phyloP scores from a whole-genome alignment of 1,140 invertebrate genomes.

The Sinonovacula constricta region DNA sequence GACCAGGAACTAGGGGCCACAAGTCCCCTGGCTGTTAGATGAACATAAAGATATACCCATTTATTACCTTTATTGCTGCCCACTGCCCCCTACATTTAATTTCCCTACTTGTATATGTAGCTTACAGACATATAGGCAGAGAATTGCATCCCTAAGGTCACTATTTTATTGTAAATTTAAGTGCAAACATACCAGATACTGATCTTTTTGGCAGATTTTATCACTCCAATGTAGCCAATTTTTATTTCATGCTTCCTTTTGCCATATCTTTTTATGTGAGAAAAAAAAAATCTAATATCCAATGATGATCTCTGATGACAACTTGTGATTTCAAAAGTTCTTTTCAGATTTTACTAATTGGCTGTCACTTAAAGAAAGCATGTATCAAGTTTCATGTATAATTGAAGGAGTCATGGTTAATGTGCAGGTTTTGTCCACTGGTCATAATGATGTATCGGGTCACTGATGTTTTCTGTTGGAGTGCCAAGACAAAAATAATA shows the following conservation, averaged over 20 bases:
- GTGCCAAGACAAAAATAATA: no score
- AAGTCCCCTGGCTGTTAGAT: constrained; percentile 33
- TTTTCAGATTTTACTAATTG: constrained; percentile 21
- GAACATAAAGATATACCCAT: constrained; percentile 40
- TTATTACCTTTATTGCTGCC: constrained; percentile 51
- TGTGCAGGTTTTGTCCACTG: no score
- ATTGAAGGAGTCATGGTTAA: neutral
- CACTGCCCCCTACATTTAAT: constrained; percentile 32
- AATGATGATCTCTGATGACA: constrained; percentile 11
- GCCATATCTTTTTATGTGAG: neutral
- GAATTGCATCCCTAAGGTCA: constrained; percentile 27
- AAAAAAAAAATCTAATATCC: no score
- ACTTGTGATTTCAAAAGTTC: constrained; percentile 20
- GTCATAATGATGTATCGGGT: no score
- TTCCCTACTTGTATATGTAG: constrained; percentile 44
- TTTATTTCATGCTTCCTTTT: constrained; percentile 21
- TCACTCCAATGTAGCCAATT: constrained; percentile 25
- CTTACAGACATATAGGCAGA: constrained; percentile 37
- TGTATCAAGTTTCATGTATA: neutral
- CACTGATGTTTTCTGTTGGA: no score
- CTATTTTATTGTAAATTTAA: constrained; percentile 33
- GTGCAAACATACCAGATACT: constrained; percentile 34
- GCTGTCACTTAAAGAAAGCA: constrained; percentile 14
- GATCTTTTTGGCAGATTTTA: constrained; percentile 30
- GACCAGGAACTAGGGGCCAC: no score